These are phyloP conservation scores for Pycnomerus fuliginosus DNA, from an alignment of 2,888 invertebrate genomes.

Conservation along the genomic window DNA sequence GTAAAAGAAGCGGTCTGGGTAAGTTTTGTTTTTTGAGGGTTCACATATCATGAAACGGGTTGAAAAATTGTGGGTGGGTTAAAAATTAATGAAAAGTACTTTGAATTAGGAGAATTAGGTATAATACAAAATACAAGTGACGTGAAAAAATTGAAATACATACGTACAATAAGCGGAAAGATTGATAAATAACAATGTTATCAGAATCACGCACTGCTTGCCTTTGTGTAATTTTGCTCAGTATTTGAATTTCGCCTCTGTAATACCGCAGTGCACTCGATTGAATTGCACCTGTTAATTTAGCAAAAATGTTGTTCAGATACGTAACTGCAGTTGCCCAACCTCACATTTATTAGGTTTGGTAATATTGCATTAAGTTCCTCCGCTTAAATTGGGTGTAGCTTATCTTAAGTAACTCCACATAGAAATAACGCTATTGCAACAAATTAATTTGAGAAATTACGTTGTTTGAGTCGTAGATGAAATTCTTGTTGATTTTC, in stretches of 20 bases:
- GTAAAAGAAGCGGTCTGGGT: too few species aligned
- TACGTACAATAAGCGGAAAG: too few species aligned
- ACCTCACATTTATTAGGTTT: constrained; percentile 23
- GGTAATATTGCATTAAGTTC: constrained; percentile 25
- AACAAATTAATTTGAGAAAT: constrained; percentile 21
- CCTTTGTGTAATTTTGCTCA: constrained; percentile 16
- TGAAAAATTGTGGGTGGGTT: too few species aligned
- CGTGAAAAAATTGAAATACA: too few species aligned
- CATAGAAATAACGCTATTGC: constrained; percentile 20
- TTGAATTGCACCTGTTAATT: constrained; percentile 17
- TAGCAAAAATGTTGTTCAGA: constrained; percentile 18
- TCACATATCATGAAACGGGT: too few species aligned
- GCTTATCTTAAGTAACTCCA: constrained; percentile 25
- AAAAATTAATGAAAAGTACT: too few species aligned
- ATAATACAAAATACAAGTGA: too few species aligned
- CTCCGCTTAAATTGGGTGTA: constrained; percentile 23
- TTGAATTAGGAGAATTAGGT: too few species aligned
- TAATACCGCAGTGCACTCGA: constrained; percentile 17
- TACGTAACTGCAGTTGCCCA: constrained; percentile 19
- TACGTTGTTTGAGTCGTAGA: constrained; percentile 3
- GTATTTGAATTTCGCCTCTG: constrained; percentile 3
- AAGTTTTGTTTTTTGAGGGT: too few species aligned
- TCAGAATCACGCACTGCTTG: too few species aligned
- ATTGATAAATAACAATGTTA: too few species aligned
- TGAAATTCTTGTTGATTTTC: constrained; percentile 8